Conservation (phyloP, 2,888 invertebrate species). For the Lycocerus yunnanus region DNA sequence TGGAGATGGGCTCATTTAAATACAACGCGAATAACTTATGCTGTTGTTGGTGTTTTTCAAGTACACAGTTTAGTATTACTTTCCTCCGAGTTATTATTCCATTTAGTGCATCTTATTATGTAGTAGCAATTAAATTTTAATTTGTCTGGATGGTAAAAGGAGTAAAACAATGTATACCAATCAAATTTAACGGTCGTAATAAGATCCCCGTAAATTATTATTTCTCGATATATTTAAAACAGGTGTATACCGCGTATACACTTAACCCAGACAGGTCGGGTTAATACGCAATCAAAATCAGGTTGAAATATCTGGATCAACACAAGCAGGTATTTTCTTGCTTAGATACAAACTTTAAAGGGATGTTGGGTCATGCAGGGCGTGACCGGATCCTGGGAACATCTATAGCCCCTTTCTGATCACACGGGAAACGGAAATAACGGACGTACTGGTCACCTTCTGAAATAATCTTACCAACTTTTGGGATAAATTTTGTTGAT, state of each 20-base stretch:
- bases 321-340: constrained; percentile 19
- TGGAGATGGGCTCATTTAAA: constrained; percentile 26
- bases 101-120: neutral
- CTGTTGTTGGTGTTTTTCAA: neutral
- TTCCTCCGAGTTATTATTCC: neutral
- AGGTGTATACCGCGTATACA: constrained; percentile 4
- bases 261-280: constrained; percentile 18
- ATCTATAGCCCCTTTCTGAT: constrained; percentile 35
- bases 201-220: neutral
- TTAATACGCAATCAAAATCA: constrained; percentile 15
- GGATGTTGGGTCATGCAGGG: constrained; percentile 38
- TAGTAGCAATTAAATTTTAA: neutral
- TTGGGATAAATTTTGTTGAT: neutral
- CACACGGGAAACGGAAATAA: constrained; percentile 41
- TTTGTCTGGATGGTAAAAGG: neutral
- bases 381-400: constrained; percentile 43
- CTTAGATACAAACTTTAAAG: constrained; percentile 23
- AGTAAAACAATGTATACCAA: neutral
- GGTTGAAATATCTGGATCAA: constrained; percentile 17
- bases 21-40: constrained; percentile 13
- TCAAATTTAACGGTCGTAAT: neutral
- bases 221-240: constrained; percentile 1
- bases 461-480: neutral
- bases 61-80: neutral
- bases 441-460: constrained; percentile 39